Percentiles rank a stretch among this genome's conserved stretches.
These are phyloP conservation scores for Wasmannia auropunctata DNA, from an alignment of 1,140 invertebrate species.

Conservation along the genomic window DNA sequence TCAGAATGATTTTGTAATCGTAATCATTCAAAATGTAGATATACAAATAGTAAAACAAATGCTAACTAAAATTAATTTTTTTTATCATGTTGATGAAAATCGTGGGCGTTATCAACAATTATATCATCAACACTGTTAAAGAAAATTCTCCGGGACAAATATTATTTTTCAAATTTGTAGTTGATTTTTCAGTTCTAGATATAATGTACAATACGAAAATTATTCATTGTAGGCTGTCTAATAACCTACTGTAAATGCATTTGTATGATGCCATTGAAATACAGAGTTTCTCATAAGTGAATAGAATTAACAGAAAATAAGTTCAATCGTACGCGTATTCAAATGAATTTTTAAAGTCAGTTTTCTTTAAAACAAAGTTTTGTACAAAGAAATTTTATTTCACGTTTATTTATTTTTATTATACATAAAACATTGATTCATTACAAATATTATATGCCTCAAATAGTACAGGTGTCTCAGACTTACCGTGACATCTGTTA, in stretches of 20 bases:
- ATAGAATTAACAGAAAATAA: background rate
- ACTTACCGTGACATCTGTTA: too few species aligned
- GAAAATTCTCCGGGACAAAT: background rate
- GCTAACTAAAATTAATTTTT: background rate
- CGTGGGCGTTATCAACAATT: background rate
- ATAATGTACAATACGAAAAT: background rate
- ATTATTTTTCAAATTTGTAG: background rate
- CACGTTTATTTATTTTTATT: background rate
- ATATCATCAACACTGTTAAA: background rate
- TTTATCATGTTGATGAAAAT: background rate
- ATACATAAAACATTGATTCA: background rate
- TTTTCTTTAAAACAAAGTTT: background rate
- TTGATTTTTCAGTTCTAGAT: background rate
- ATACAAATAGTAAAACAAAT: background rate
- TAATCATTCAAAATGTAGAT: background rate
- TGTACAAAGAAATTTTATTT: background rate
- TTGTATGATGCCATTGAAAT: background rate
- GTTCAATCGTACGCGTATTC: background rate
- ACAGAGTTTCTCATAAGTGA: background rate
- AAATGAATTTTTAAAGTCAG: background rate
- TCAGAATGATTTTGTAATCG: background rate
- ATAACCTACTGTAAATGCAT: too few species aligned
- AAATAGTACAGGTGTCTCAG: too few species aligned
- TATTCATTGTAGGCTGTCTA: background rate
- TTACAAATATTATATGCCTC: background rate